A percentile compares a stretch with the other conserved stretches of the same genome.
These are phyloP conservation scores for Numida meleagris DNA, from an alignment of 2,113 vertebrate genomes.

Conservation along the genomic window DNA sequence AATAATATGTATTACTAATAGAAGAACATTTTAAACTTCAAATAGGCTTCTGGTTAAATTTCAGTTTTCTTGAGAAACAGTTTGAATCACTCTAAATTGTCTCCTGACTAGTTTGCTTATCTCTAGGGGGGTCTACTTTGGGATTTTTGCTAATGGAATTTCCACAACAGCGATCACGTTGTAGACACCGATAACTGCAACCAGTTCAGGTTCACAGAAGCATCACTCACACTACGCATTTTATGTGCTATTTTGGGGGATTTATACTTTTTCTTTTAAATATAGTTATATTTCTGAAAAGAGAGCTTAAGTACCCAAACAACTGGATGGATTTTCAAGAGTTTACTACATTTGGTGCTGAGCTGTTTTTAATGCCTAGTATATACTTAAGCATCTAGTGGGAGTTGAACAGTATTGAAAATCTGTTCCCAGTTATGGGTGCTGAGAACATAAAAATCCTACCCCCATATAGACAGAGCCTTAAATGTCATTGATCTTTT, in stretches of 20 bases:
- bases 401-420: constrained; percentile 17
- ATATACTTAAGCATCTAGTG: background rate
- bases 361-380: constrained; percentile 10
- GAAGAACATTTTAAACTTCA: background rate
- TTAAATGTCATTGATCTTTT: constrained; percentile 66
- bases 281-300: background rate
- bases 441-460: constrained; percentile 61
- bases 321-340: constrained; percentile 28
- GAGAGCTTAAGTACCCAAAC: constrained; percentile 8
- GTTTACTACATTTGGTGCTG: background rate
- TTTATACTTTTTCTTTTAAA: background rate
- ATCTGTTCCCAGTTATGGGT: constrained; percentile 61
- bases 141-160: constrained; percentile 12
- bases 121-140: background rate
- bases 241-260: background rate
- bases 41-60: background rate
- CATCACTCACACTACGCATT: background rate
- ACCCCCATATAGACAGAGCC: constrained; percentile 24
- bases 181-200: background rate
- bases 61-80: background rate
- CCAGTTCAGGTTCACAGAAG: background rate
- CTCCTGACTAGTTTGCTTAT: constrained; percentile 14
- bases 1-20: background rate
- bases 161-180: background rate
- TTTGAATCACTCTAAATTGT: background rate